Evolutionary conservation across 2,113 vertebrate species (phyloP).

Genomic region (Mus pahari): DNA sequence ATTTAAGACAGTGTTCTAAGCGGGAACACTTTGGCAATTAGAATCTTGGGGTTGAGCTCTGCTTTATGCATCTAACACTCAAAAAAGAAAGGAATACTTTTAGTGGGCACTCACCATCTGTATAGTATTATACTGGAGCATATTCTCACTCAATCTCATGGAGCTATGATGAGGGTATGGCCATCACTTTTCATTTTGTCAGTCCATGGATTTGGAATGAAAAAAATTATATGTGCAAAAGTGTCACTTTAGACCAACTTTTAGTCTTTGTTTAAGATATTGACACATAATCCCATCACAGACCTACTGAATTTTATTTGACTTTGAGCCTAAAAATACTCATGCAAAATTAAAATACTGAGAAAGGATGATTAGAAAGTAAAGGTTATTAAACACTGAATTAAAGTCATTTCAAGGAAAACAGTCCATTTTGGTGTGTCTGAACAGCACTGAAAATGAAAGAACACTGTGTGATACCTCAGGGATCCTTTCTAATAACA

Average conservation of each 20-base stretch:
- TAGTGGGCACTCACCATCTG: not conserved
- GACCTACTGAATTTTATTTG: not conserved
- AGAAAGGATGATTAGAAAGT: not conserved
- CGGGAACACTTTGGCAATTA: not conserved
- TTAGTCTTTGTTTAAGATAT: not conserved
- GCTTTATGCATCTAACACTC: not conserved
- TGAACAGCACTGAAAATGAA: slow-evolving; percentile 51
- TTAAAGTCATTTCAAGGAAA: slow-evolving; percentile 41
- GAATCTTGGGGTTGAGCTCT: not conserved
- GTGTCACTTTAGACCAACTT: not conserved
- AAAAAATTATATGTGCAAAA: slow-evolving; percentile 30
- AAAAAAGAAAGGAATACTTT: not conserved
- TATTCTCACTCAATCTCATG: not conserved
- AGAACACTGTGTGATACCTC: slow-evolving; percentile 9
- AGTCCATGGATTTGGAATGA: not conserved
- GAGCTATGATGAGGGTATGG: not conserved
- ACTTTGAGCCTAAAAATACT: not conserved
- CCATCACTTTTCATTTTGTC: not conserved
- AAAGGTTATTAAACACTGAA: slow-evolving; percentile 36
- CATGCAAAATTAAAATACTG: not conserved
- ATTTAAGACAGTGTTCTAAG: not conserved
- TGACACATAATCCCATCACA: not conserved
- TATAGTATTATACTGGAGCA: not conserved
- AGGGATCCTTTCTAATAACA: slow-evolving; percentile 37
- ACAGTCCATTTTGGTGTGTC: not conserved